Evolutionary conservation across 2,888 invertebrate species (phyloP).

Genomic region (Gonocerus acuteangulatus): DNA sequence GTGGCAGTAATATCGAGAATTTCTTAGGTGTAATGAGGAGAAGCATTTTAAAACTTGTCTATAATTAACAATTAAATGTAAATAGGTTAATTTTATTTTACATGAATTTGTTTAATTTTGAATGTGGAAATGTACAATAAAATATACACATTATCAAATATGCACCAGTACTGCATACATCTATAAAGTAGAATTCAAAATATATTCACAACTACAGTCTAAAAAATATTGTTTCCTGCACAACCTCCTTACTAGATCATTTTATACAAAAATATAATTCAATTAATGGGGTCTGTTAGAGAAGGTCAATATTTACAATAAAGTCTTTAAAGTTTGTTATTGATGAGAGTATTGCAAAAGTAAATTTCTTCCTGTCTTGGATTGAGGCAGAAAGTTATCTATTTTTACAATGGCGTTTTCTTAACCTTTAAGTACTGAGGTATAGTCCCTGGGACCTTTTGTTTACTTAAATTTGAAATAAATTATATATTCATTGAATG

Average conservation of each 20-base stretch:
- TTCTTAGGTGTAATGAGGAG: too few relatives aligned
- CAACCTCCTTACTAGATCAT: constrained; percentile 9
- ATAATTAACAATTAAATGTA: too few relatives aligned
- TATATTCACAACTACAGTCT: not conserved
- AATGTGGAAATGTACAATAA: constrained; percentile 12
- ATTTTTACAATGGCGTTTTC: too few relatives aligned
- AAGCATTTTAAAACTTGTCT: too few relatives aligned
- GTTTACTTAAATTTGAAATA: too few relatives aligned
- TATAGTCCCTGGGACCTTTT: too few relatives aligned
- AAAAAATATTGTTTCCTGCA: constrained; percentile 13
- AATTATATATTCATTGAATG: too few relatives aligned
- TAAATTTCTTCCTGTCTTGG: not conserved
- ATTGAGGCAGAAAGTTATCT: not conserved
- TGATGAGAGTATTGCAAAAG: not conserved
- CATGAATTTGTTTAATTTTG: too few relatives aligned
- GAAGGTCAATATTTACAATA: constrained; percentile 1
- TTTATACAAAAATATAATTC: constrained; percentile 17
- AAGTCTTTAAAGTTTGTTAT: not conserved
- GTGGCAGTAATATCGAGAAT: too few relatives aligned
- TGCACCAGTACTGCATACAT: constrained; percentile 5
- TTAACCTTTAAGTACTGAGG: too few relatives aligned
- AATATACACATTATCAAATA: constrained; percentile 11
- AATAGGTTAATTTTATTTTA: too few relatives aligned
- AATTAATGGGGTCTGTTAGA: not conserved
- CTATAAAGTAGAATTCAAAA: constrained; percentile 4